Evolutionary conservation across 2,113 vertebrate species (phyloP).

Genomic region (Hipposideros armiger): DNA sequence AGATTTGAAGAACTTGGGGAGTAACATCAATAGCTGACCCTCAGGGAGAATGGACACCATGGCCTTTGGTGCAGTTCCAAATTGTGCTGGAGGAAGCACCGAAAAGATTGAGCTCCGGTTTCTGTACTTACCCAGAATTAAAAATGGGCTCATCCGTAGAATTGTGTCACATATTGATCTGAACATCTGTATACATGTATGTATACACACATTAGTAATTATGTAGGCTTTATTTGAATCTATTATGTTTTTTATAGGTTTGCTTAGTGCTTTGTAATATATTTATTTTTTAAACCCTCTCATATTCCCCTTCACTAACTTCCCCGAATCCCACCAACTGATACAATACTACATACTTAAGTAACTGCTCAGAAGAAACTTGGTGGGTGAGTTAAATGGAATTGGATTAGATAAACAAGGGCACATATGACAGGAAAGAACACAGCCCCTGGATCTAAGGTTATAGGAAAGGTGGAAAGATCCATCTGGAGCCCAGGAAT

Average conservation of each 20-base stretch:
- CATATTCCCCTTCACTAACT: fast-evolving
- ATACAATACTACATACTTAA: not conserved
- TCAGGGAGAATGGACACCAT: not conserved
- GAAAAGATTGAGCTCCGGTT: too few species aligned
- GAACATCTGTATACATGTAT: not conserved
- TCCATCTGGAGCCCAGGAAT: not conserved
- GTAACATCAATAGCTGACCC: not conserved
- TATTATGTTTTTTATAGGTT: not conserved
- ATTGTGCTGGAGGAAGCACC: fast-evolving
- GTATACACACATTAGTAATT: not conserved
- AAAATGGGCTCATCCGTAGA: not conserved
- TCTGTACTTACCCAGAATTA: not conserved
- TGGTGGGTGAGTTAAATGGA: not conserved
- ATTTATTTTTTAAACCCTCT: not conserved
- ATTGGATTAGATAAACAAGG: not conserved
- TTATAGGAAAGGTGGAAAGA: not conserved
- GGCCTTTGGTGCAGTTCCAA: not conserved
- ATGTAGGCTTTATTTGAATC: not conserved
- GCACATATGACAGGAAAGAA: not conserved
- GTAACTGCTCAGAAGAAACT: not conserved
- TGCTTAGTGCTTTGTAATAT: not conserved
- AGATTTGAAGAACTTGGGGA: not conserved
- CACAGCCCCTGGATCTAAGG: not conserved
- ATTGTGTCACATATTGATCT: not conserved
- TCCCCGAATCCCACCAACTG: too few species aligned